These are phyloP conservation scores for Acanthiza pusilla DNA, from an alignment of 2,797 vertebrate species.

Conservation along the genomic window DNA sequence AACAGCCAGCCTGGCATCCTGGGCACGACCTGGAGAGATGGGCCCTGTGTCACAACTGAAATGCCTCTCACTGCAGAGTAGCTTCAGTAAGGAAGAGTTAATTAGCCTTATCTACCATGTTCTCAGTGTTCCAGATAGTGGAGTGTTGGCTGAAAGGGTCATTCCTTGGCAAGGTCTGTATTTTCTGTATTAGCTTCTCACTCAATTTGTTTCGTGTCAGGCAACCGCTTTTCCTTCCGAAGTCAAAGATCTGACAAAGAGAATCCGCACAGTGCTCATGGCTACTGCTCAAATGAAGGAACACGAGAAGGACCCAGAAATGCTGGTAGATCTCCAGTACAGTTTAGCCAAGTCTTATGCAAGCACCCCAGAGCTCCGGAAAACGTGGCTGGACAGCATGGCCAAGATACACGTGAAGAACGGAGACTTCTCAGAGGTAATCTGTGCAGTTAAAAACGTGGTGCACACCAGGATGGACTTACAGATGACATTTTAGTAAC, in stretches of 20 bases:
- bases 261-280: slow-evolving; percentile 96
- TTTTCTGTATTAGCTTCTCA: not conserved
- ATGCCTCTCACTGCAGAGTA: not conserved
- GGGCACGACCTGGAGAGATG: not conserved
- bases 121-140: not conserved
- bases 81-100: not conserved
- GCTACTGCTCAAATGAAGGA: slow-evolving; percentile 97
- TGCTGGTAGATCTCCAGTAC: slow-evolving; percentile 95
- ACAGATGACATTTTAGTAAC: not conserved
- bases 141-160: not conserved
- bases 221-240: slow-evolving; percentile 89
- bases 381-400: slow-evolving; percentile 98
- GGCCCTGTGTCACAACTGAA: not conserved
- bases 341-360: slow-evolving; percentile 95
- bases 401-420: slow-evolving; percentile 95
- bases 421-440: slow-evolving; percentile 92
- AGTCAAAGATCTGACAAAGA: slow-evolving; percentile 94
- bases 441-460: not conserved
- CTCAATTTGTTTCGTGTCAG: slow-evolving; percentile 68
- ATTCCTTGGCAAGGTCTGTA: not conserved
- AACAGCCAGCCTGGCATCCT: not conserved
- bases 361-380: slow-evolving; percentile 92
- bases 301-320: slow-evolving; percentile 94
- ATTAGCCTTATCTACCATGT: not conserved
- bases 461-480: not conserved